These are phyloP conservation scores for Epizoanthus stellaris DNA, from an alignment of 92 coral and sea anemone genomes.

Conservation along the genomic window DNA sequence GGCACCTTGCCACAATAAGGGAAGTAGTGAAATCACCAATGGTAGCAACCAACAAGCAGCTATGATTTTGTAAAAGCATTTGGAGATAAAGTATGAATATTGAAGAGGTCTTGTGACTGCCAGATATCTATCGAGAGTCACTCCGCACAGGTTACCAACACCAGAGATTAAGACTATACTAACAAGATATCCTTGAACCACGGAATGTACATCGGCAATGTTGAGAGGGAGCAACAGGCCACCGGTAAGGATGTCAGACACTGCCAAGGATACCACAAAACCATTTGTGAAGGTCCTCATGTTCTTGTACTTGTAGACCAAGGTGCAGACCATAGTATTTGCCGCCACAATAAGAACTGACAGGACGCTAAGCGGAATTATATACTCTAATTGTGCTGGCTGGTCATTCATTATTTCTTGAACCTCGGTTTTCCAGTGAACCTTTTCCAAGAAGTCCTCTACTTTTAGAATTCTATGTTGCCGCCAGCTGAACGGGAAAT, in stretches of 20 bases:
- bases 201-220: constrained; percentile 11
- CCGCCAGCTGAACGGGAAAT: not conserved
- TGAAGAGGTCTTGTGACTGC: constrained; percentile 42
- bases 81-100: constrained; percentile 23
- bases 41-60: constrained; percentile 37
- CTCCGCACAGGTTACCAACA: constrained; percentile 36
- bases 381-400: not conserved
- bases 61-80: constrained; percentile 19
- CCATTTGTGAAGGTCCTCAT: constrained; percentile 39
- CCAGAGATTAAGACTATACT: constrained; percentile 28
- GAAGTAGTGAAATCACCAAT: constrained; percentile 4
- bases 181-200: not conserved
- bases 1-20: constrained; percentile 15
- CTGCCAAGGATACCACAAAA: constrained; percentile 30
- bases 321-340: constrained; percentile 26
- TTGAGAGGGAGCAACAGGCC: constrained; percentile 27
- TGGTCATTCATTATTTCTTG: not conserved
- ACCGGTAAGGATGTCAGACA: constrained; percentile 27
- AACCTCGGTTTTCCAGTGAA: too few species aligned
- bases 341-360: constrained; percentile 34
- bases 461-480: not conserved
- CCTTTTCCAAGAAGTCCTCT: not conserved
- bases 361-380: constrained; percentile 4
- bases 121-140: constrained; percentile 19
- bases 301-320: constrained; percentile 15